Evolutionary conservation across 2,888 invertebrate species (phyloP), one percentile per base, ranked within the genome.

Genomic region (Drosophila stalkeri): DNA sequence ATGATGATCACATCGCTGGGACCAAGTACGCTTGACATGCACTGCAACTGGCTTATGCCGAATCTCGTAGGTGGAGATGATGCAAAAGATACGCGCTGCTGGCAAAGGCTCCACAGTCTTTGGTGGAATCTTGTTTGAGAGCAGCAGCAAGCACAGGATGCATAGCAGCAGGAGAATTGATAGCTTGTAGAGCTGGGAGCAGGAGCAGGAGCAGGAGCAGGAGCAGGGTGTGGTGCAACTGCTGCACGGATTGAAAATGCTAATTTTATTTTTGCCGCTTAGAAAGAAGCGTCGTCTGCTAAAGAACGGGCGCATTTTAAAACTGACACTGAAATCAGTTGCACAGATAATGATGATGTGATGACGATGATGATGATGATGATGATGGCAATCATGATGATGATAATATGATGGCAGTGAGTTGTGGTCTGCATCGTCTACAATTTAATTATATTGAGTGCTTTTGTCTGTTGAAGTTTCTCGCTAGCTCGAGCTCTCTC

Each of bases 1-100:
- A 20, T 97, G 93, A 75, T 95, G 95, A 91, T 98, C 97, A 90
- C 98, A 99, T 49, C 98, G 94, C 90, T 96, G 96, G 2, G 97
- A 98, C 98, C 98, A 99, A 0, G 98, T 99, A 1, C 96, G 96
- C 92, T 97, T 97, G 3, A 98, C 97, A 86, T 98, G 98, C 39
- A 94, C 95, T 0, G 98, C 99, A 7, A 3, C 0, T 9, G 39
- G 9, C 1, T 20, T 2, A 0, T 84, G 82, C 4, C 80, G 73
- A 46, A 20, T 37, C 3, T 43, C 73, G 68, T 95, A 96, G 0
- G 99, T 99, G 97, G 98, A 96, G 41, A 99, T 94, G 98, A 99
- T 99, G 92, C 99, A 99, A 3, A 99, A 94, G 78, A 99, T 96
- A 64, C 97, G 94, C 41, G 99, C 96, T 83, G 33, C 57, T 0